A percentile compares a stretch with the other conserved stretches of the same genome.
These are phyloP conservation scores for Prolemur simus DNA, from an alignment of 2,113 vertebrate genomes.

Conservation along the genomic window DNA sequence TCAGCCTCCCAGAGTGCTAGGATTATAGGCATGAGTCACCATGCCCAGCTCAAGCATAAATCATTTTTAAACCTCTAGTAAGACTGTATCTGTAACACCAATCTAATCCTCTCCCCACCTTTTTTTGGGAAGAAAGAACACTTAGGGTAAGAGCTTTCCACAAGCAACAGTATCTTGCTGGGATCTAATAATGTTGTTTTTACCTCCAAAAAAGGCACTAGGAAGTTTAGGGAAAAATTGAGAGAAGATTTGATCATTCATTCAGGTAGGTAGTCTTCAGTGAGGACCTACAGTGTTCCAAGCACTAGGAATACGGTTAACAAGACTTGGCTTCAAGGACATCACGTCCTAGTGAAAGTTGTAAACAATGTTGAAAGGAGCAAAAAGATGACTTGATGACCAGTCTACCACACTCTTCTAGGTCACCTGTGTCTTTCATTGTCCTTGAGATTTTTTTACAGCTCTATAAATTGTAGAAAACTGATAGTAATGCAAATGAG, in stretches of 20 bases:
- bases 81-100: neutral
- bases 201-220: neutral
- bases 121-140: neutral
- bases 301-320: neutral
- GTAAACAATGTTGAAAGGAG: neutral
- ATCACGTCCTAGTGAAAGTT: too few relatives aligned
- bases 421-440: neutral
- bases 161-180: neutral
- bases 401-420: rapidly evolving
- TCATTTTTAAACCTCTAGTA: neutral
- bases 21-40: too few relatives aligned
- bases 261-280: neutral
- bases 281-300: neutral
- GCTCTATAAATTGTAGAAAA: neutral
- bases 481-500: neutral
- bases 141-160: neutral
- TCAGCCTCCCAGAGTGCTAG: too few relatives aligned
- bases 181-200: neutral
- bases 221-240: neutral
- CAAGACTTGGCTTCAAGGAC: neutral
- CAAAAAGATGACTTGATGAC: neutral
- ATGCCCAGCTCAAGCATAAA: neutral
- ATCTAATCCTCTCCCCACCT: neutral
- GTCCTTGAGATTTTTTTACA: neutral
- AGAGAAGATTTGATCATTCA: neutral